A percentile compares a stretch with the other conserved stretches of the same genome.
Conservation (phyloP, 2,888 invertebrate species). For the Idaea dimidiata region DNA sequence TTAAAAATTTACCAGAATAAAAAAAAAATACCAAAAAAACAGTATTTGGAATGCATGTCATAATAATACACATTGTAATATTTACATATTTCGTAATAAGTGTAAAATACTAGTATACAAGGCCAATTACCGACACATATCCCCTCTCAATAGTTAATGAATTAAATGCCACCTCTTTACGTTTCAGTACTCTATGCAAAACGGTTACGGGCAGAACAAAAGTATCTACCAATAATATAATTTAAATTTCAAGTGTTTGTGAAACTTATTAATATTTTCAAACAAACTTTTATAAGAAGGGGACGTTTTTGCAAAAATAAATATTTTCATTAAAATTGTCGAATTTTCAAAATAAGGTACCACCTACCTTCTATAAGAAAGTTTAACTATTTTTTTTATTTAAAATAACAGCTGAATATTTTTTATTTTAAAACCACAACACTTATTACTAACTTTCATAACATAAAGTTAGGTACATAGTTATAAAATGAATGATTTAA, state of each 20-base stretch:
- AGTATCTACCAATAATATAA: constrained; percentile 10
- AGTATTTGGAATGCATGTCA: background rate
- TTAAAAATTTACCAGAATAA: too few relatives aligned
- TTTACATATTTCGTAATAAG: background rate
- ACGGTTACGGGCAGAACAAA: constrained; percentile 29
- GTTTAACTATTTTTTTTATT: background rate
- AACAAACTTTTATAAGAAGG: background rate
- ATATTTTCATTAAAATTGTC: background rate
- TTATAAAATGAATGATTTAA: constrained; percentile 26
- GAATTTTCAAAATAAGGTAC: background rate
- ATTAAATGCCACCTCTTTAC: constrained; percentile 29
- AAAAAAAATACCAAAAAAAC: background rate
- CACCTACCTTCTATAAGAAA: too few relatives aligned
- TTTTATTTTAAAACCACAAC: background rate
- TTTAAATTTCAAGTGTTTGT: constrained; percentile 6
- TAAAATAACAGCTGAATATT: too few relatives aligned
- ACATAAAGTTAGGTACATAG: background rate
- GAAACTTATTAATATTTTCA: background rate
- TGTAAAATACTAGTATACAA: constrained; percentile 14
- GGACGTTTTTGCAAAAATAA: background rate
- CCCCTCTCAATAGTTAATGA: constrained; percentile 25
- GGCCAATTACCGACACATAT: constrained; percentile 20
- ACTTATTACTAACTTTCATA: too few relatives aligned
- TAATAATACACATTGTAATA: background rate
- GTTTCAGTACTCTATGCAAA: constrained; percentile 38